Evolutionary conservation across 1,140 invertebrate genomes (phyloP), one percentile per base, ranked within the genome.

Genomic region (Odontomachus brunneus): DNA sequence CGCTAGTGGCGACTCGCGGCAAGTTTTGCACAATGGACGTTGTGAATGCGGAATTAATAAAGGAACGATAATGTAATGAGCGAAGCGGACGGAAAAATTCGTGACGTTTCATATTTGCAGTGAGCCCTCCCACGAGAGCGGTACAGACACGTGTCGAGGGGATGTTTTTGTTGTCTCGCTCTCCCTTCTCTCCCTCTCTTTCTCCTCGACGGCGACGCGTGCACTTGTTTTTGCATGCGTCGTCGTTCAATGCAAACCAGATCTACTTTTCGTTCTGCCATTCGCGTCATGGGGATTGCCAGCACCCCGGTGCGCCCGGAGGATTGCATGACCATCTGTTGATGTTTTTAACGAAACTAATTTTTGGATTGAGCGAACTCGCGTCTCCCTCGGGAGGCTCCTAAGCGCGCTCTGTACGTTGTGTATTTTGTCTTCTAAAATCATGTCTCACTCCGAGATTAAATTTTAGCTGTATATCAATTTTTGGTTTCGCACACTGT

Each of bases 41-140:
- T 19, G 14, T 22, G n/a, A 3, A 51, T 22, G 72, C 72, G 9
- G 22, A 67, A 29, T 78, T 67, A 78, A 78, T 78, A 29, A 69
- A 38, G 33, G 29, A 44, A 15, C 53, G 19, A 15, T 44, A 73
- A 33, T 60, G 38, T 48, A 22, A 53, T 74, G 29, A 62, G 26
- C 17, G 11, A 19, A 22, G 7, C 38, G 19, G 48, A 66, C 22
- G 62, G 19, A 1, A 17, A 19, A 65, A 19, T 65, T 14, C 26
- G 14, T 15, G 17, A 63, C 24, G 19, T 24, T 73, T 66, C 15
- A 44, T 7, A 44, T 44, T 44, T 44, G 9, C 38, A 11, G 38
- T 44, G 38, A 44, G 38, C 9, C 38, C 9, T 44, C 38, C 38
- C 38, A 11, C 3, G 38, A 44, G 38, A 44, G 38, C 38, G 38